Base-by-base conservation (phyloP, 2,888 invertebrate genomes). In the Tipula vernalis region DNA sequence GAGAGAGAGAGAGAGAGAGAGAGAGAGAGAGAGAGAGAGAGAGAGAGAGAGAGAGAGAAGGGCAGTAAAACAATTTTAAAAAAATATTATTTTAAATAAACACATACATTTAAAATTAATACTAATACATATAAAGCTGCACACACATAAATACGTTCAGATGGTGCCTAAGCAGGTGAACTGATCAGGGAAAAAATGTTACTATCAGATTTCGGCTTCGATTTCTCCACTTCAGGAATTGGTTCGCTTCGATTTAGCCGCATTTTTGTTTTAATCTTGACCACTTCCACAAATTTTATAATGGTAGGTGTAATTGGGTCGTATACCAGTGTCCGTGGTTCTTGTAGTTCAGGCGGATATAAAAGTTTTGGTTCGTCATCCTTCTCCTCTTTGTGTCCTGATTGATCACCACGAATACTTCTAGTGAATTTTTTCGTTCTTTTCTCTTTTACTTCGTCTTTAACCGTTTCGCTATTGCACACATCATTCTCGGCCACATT, bases 11-110 rank as follows among this genome's bases (percentile, higher is more conserved):
- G 28, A 28, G 1, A 28, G 28, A 28, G 28, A 28, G 28, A 28
- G 28, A 28, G 1, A 28, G 28, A 28, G 1, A 28, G 28, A 28
- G 1, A 28, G 28, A 28, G 28, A 28, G 1, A 28, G 28, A 28
- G 28, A 28, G 28, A 28, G 28, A 28, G 28, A 28, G 90, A 91
- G 91, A 90, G 12, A 8, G 6, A 44, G 10, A 3, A 10, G 6
- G 6, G 28, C 0, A 28, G 2, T 28, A 28, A 28, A 28, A 28
- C 10, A 44, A 12, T 10, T 8, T 44, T 44, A 28, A 28, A 28
- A 28, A 28, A 47, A 28, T 1, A 2, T 28, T 13, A 47, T 47
- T 57, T 57, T 57, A 57, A 71, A 18, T 57, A 57, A 71, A 18
- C 18, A 15, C 15, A 51, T 15, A 51, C 15, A 51, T 51, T n/a